Percentiles rank a stretch among this genome's conserved stretches.
Conservation (phyloP, 2,888 invertebrate species). For the Metellina segmentata region DNA sequence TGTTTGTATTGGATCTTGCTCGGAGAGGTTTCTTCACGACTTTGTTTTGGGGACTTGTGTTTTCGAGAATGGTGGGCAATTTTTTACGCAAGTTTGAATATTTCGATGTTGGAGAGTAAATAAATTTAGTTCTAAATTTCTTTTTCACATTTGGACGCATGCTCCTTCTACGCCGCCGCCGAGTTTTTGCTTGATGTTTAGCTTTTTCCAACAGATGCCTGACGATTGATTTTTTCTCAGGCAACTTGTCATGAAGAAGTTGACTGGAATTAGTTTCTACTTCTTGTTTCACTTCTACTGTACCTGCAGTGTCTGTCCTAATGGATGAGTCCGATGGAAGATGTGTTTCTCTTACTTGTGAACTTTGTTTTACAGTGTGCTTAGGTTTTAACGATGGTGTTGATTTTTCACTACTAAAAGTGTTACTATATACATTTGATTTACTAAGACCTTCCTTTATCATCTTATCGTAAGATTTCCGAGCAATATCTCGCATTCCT, state of each 20-base stretch:
- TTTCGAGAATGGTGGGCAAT: slow-evolving; percentile 14
- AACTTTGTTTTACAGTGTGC: background rate
- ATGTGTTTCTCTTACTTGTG: background rate
- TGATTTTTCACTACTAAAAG: slow-evolving; percentile 18
- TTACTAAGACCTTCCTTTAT: slow-evolving; percentile 63
- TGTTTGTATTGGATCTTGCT: background rate
- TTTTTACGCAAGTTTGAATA: slow-evolving; percentile 30
- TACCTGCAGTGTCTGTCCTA: slow-evolving; percentile 19
- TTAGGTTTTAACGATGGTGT: background rate
- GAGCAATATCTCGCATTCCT: slow-evolving; percentile 69
- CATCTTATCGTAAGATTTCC: slow-evolving; percentile 72
- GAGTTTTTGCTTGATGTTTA: slow-evolving; percentile 44
- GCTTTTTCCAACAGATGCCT: slow-evolving; percentile 61
- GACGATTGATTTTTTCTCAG: slow-evolving; percentile 33
- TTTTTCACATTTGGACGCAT: slow-evolving; percentile 64
- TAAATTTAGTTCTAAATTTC: slow-evolving; percentile 54
- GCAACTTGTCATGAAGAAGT: background rate
- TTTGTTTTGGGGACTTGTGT: slow-evolving; percentile 17
- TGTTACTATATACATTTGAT: slow-evolving; percentile 49
- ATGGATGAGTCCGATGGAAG: background rate
- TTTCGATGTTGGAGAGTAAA: slow-evolving; percentile 26
- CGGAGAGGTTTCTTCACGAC: background rate
- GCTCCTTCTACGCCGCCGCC: slow-evolving; percentile 45
- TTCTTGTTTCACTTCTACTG: slow-evolving; percentile 8
- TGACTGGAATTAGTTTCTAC: background rate